Base-by-base conservation (phyloP, 2,888 invertebrate genomes). In the Rhagium mordax region DNA sequence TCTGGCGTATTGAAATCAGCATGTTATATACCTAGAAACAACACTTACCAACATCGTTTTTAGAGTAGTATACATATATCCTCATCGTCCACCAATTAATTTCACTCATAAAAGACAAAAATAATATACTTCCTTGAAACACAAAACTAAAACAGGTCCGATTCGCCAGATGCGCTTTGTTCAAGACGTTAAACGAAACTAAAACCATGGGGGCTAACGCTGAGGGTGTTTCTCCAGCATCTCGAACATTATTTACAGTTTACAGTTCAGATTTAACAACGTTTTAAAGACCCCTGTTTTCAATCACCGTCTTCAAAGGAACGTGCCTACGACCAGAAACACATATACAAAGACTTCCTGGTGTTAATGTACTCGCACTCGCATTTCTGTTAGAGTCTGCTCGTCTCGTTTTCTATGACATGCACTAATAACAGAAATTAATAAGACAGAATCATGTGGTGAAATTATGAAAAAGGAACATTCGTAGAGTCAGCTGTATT, bases 41-140 rank as follows among this genome's bases (percentile, higher is more conserved):
- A 8, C 16, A 33, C 53, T 59, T 59, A 68, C 68, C 59, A 48
- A 24, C 33, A 27, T 68, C 68, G n/a, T 49, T 47, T 59, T 47
- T 48, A n/a, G 68, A 48, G 41, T 59, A 59, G n/a, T 68, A 59
- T 3, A 68, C 47, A 49, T 68, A 68, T 27, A 68, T 68, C 47
- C 68, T 57, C 68, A 68, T 68, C 8, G 47, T 68, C 59, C 59
- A 65, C 65, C 65, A 65, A 33, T 18, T 59, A 7, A 41, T 41
- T n/a, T 21, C 68, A 68, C 57, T 59, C 59, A 68, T 68, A 47
- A 27, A 57, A 27, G 7, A 15, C 7, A 48, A 8, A 24, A 51
- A 8, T 27, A 47, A 41, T 33, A 8, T 10, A 53, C 57, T 55
- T 57, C 3, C 47, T 20, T 8, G 48, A 29, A n/a, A 68, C 15